Conservation (phyloP, 2,113 vertebrate genomes). For the Pseudorectes ferrugineus region DNA sequence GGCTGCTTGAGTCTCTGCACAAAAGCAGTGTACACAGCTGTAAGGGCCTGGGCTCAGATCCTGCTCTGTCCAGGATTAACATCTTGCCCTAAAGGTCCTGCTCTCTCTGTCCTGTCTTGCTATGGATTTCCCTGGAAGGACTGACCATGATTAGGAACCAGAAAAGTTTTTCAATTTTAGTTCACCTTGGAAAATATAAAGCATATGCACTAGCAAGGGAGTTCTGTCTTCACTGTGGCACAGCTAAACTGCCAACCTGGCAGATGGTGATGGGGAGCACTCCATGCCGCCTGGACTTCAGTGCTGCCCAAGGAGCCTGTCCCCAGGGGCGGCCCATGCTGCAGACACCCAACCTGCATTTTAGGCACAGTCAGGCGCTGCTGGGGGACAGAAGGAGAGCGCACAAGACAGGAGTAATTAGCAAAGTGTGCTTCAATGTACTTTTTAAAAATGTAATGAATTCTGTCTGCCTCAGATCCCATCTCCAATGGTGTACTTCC, state of each 20-base stretch:
- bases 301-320: background rate
- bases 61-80: background rate
- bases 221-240: background rate
- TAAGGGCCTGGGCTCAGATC: background rate
- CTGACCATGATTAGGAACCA: background rate
- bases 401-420: background rate
- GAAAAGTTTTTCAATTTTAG: background rate
- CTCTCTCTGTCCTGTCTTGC: background rate
- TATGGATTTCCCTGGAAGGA: background rate
- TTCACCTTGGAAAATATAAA: background rate
- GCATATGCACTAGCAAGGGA: background rate
- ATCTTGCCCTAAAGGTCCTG: background rate
- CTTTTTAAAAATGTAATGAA: rapidly evolving
- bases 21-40: background rate
- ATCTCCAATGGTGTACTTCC: background rate
- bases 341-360: rapidly evolving
- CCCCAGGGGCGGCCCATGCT: rapidly evolving
- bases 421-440: background rate
- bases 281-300: background rate
- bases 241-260: background rate
- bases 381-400: background rate
- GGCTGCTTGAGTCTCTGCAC: background rate
- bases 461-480: background rate
- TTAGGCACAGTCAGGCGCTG: background rate
- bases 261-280: background rate